Conservation (phyloP, 2,888 invertebrate genomes). For the Drosophila glabriapex region DNA sequence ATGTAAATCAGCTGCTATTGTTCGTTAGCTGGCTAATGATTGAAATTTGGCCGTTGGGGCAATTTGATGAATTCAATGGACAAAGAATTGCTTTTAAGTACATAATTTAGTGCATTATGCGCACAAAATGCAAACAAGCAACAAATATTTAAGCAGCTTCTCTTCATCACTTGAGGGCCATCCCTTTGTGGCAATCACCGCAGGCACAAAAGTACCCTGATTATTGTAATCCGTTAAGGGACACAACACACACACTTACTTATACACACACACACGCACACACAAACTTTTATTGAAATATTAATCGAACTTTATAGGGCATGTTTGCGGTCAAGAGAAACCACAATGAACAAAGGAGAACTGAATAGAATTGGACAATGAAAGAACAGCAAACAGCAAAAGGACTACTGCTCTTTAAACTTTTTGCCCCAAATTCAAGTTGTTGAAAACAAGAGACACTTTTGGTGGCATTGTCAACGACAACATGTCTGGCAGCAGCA, state of each 20-base stretch:
- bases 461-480: constrained; percentile 6
- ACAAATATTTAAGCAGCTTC: constrained; percentile 16
- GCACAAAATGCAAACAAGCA: constrained; percentile 16
- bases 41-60: constrained; percentile 41
- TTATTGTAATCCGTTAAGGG: constrained; percentile 73
- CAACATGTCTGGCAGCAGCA: constrained; percentile 24
- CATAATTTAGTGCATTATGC: constrained; percentile 38
- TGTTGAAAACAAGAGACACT: constrained; percentile 1
- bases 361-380: constrained; percentile 14
- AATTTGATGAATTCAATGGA: constrained; percentile 30
- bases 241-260: constrained; percentile 57
- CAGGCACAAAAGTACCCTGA: constrained; percentile 59
- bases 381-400: not conserved
- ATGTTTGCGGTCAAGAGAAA: constrained; percentile 40
- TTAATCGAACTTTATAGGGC: constrained; percentile 74
- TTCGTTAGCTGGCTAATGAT: constrained; percentile 55
- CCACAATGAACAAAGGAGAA: constrained; percentile 31
- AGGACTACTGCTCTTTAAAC: constrained; percentile 10
- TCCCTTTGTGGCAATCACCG: constrained; percentile 28
- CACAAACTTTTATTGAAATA: constrained; percentile 74
- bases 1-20: constrained; percentile 64
- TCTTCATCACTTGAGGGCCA: constrained; percentile 21
- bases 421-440: not conserved
- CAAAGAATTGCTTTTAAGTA: constrained; percentile 31
- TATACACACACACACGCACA: constrained; percentile 31